A percentile compares a stretch with the other conserved stretches of the same genome.
phyloP scores from a whole-genome alignment of 2,113 vertebrate species.

The Entosphenus tridentatus region DNA sequence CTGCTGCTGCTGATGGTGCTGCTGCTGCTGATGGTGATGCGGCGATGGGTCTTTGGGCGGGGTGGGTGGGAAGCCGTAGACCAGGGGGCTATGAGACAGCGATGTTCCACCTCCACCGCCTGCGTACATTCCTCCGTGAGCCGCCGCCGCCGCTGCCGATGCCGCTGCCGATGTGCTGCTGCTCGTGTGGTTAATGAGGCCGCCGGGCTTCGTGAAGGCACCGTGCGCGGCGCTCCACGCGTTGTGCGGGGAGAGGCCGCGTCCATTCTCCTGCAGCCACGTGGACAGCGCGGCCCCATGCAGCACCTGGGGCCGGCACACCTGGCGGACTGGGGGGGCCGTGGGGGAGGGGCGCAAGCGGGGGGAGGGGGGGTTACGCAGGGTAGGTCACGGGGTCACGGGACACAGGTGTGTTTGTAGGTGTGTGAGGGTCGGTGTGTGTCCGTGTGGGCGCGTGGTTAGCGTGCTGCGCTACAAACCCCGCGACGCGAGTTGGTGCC shows the following conservation, averaged over 20 bases:
- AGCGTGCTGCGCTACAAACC: too few relatives aligned
- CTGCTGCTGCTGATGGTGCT: too few relatives aligned
- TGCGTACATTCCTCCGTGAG: not conserved
- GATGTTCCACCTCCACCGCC: not conserved
- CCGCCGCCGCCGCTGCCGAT: too few relatives aligned
- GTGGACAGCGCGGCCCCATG: conserved; percentile 2
- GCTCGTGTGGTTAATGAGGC: too few relatives aligned
- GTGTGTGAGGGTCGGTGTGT: not conserved
- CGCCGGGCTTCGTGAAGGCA: too few relatives aligned
- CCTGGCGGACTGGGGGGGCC: conserved; percentile 6
- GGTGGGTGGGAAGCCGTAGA: conserved; percentile 3
- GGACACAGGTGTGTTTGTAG: not conserved
- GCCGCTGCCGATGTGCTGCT: too few relatives aligned
- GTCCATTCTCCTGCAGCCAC: not conserved
- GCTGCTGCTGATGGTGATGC: not conserved
- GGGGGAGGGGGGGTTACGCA: not conserved
- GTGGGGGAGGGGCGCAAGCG: not conserved
- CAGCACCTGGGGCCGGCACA: conserved; percentile 5
- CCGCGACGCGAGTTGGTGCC: too few relatives aligned
- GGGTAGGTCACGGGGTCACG: not conserved
- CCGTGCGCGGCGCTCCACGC: not conserved
- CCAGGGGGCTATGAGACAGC: conserved; percentile 1
- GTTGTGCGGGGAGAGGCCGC: not conserved
- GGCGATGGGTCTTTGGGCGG: conserved; percentile 1
- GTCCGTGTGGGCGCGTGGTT: not conserved